Base-by-base conservation (phyloP, 2,797 vertebrate species). In the Loris lydekkerianus region DNA sequence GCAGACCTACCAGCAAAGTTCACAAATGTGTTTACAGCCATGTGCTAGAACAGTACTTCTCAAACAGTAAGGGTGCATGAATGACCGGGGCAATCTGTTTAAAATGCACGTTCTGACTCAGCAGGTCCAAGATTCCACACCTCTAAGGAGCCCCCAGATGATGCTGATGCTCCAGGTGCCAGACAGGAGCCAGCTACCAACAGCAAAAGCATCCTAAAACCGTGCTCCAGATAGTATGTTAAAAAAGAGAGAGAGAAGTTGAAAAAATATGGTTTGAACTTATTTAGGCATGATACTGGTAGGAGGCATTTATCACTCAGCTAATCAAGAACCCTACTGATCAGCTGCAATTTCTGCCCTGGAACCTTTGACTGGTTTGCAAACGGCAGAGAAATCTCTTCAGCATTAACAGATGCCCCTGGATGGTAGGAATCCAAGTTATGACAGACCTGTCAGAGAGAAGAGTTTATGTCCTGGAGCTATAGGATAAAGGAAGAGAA, bases 401-500 rank as follows among this genome's bases (percentile, higher is more conserved):
- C 0, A 0, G 61, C 2, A 76, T 15, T 0, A 1, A 78, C 61
- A 5, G 46, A 37, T 56, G n/a, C 4, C 56, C 72, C 70, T 25
- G 17, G 15, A 61, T 31, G 58, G 43, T 21, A n/a, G 17, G n/a
- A 72, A 65, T 37, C 56, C 23, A 70, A 70, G 56, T 65, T 8
- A 23, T 2, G 56, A 81, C 29, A 73, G 82, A 77, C 53, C 67
- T 6, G 18, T 58, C 31, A 7, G 34, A 67, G 46, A 83, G 9
- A 81, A 77, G 15, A 84, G 70, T 77, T 46, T 53, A 37, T 76
- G 92, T 86, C 96, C 95, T 94, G 78, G 46, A 93, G 96, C 90
- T 86, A 94, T 1, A 91, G 87, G 70, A 95, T 83, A 29, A 88
- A 93, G 89, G 61, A 86, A 20, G 21, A 78, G 73, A 96, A 93